Evolutionary conservation across 2,888 invertebrate genomes (phyloP).

Genomic region (Pristionchus arcanus): DNA sequence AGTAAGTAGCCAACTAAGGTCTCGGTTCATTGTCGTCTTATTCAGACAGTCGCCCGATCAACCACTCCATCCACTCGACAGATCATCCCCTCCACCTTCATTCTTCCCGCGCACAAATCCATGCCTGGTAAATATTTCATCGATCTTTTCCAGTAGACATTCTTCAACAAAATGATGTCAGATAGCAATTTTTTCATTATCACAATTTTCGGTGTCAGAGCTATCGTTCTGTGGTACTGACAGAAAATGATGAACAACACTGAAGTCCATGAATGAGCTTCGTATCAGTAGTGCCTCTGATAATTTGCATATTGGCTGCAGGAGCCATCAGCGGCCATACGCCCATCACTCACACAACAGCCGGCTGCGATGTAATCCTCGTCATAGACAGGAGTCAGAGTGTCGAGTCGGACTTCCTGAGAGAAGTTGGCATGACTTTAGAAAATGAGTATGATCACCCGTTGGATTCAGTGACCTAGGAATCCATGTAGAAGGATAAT

Average conservation of each 20-base stretch:
- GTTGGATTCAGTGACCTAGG: no score
- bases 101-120: neutral
- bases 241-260: no score
- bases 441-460: neutral
- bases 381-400: conserved; percentile 66
- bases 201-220: no score
- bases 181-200: no score
- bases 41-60: neutral
- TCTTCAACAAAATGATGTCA: no score
- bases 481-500: no score
- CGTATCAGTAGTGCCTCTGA: no score
- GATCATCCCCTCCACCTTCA: neutral
- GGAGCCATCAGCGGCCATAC: conserved; percentile 27
- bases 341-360: neutral
- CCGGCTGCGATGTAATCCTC: conserved; percentile 64
- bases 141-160: neutral
- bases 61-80: neutral
- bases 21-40: no score
- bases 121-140: neutral
- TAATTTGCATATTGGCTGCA: neutral
- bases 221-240: no score
- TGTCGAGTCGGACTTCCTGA: conserved; percentile 61
- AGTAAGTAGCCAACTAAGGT: no score
- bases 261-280: no score
- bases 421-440: conserved; percentile 20